Percentiles rank a stretch among this genome's conserved stretches.
phyloP scores from a whole-genome alignment of 2,797 vertebrate species.

The Apogon talboti region DNA sequence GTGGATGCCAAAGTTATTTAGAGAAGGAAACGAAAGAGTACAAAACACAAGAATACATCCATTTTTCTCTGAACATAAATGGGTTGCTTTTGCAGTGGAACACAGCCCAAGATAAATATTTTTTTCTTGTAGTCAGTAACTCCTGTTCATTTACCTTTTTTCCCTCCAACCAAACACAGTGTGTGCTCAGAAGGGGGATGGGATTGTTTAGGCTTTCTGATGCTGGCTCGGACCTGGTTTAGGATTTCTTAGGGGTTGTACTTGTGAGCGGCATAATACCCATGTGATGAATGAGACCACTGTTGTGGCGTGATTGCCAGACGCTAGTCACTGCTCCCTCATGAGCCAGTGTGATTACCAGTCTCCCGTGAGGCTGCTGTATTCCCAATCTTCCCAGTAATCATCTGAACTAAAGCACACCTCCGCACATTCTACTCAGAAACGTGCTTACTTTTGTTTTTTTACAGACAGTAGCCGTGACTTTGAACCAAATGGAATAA shows the following conservation, averaged over 20 bases:
- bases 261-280: slow-evolving; percentile 74
- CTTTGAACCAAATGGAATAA: neutral
- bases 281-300: slow-evolving; percentile 82
- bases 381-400: slow-evolving; percentile 60
- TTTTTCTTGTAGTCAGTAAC: slow-evolving; percentile 48
- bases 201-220: slow-evolving; percentile 64
- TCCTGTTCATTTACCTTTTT: slow-evolving; percentile 46
- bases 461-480: slow-evolving; percentile 10
- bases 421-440: slow-evolving; percentile 30
- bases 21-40: slow-evolving; percentile 44
- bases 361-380: slow-evolving; percentile 59
- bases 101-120: slow-evolving; percentile 44
- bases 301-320: slow-evolving; percentile 81
- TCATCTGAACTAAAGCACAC: slow-evolving; percentile 53
- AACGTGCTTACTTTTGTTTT: slow-evolving; percentile 18
- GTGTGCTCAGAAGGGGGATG: slow-evolving; percentile 57
- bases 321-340: slow-evolving; percentile 61
- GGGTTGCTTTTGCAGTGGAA: slow-evolving; percentile 26
- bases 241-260: slow-evolving; percentile 77
- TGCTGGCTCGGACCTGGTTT: slow-evolving; percentile 60
- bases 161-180: slow-evolving; percentile 37
- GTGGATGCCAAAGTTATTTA: slow-evolving; percentile 52
- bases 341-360: slow-evolving; percentile 69
- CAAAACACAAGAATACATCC: slow-evolving; percentile 30
- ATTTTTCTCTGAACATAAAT: slow-evolving; percentile 51